Conservation (phyloP, 2,797 vertebrate genomes). For the Fundulus diaphanus region DNA sequence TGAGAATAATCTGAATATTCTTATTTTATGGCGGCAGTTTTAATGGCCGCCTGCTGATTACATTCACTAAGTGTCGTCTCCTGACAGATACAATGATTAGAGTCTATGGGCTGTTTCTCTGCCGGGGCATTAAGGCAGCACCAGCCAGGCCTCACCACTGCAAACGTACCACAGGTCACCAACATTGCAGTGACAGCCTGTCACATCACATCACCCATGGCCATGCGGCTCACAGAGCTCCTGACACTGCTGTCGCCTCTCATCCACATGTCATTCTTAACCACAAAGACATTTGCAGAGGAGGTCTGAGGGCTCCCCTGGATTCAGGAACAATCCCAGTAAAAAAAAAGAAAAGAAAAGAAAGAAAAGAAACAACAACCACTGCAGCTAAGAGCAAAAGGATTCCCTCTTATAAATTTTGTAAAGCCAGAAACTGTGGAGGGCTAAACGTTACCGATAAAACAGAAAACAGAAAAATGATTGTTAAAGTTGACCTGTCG, state of each 20-base stretch:
- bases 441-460: not conserved
- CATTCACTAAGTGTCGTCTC: slow-evolving; percentile 16
- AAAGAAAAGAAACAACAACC: slow-evolving; percentile 3
- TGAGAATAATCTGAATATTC: slow-evolving; percentile 9
- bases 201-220: slow-evolving; percentile 80
- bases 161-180: slow-evolving; percentile 70
- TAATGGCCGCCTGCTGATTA: slow-evolving; percentile 19
- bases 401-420: slow-evolving; percentile 27
- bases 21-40: not conserved
- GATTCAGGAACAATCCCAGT: slow-evolving; percentile 25
- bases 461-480: slow-evolving; percentile 15
- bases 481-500: slow-evolving; percentile 32
- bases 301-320: slow-evolving; percentile 40
- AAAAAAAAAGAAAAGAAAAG: not conserved
- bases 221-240: slow-evolving; percentile 71
- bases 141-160: slow-evolving; percentile 63
- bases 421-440: slow-evolving; percentile 14
- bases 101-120: slow-evolving; percentile 33
- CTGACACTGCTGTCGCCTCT: slow-evolving; percentile 82
- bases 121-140: slow-evolving; percentile 55
- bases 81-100: slow-evolving; percentile 35
- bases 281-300: slow-evolving; percentile 58
- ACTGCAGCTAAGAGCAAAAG: slow-evolving; percentile 21
- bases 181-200: slow-evolving; percentile 77
- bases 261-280: slow-evolving; percentile 70